Percentiles rank a stretch among this genome's conserved stretches.
phyloP scores from a whole-genome alignment of 1,140 invertebrate species.

The Anoplophora glabripennis region DNA sequence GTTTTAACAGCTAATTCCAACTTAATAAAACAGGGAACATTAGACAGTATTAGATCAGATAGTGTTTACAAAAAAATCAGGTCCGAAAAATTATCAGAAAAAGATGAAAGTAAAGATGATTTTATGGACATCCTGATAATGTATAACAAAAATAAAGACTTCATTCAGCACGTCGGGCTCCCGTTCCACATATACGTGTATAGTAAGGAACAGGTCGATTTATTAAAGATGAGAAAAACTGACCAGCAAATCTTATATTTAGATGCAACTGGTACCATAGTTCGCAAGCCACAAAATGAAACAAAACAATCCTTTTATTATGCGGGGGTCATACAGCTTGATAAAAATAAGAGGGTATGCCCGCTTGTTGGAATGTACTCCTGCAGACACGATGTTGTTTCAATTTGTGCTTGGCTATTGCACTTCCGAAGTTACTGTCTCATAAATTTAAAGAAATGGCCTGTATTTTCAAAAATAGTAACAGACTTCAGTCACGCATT shows the following conservation, averaged over 20 bases:
- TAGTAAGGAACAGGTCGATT: slow-evolving; percentile 8
- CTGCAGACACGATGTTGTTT: too few relatives aligned
- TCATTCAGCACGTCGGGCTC: neutral
- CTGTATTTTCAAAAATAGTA: too few relatives aligned
- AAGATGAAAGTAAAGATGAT: slow-evolving; percentile 7
- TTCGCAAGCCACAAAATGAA: slow-evolving; percentile 1
- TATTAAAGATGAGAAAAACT: neutral
- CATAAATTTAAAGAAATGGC: too few relatives aligned
- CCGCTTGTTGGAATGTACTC: too few relatives aligned
- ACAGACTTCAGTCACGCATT: too few relatives aligned
- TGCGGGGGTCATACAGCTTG: slow-evolving; percentile 9
- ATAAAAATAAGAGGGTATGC: neutral
- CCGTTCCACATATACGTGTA: slow-evolving; percentile 7
- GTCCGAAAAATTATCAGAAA: slow-evolving; percentile 7
- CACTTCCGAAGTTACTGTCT: too few relatives aligned
- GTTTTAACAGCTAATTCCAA: neutral
- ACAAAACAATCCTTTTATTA: slow-evolving; percentile 12
- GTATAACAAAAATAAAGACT: neutral
- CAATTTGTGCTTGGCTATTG: too few relatives aligned
- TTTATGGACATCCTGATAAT: slow-evolving; percentile 9
- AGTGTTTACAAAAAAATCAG: slow-evolving; percentile 8
- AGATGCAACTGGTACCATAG: slow-evolving; percentile 8
- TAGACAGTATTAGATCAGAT: slow-evolving; percentile 12
- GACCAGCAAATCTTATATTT: neutral
- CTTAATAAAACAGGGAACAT: neutral